A percentile compares a stretch with the other conserved stretches of the same genome.
Evolutionary conservation across 64 coral and sea anemone genomes (phyloP).

Genomic region (Montipora sp.): DNA sequence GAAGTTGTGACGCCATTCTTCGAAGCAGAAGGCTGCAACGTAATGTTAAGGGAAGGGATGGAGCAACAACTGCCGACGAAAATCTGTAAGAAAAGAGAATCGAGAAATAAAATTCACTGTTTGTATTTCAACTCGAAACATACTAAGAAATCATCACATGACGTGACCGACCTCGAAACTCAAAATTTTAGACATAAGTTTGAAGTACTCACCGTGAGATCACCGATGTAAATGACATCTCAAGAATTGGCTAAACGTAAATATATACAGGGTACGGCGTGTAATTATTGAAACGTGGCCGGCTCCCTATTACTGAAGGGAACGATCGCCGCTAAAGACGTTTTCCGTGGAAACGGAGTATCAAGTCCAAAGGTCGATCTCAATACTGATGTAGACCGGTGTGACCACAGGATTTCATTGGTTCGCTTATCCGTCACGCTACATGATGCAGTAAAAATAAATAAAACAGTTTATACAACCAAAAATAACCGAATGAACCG

Average conservation of each 20-base stretch:
- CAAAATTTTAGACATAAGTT: not conserved
- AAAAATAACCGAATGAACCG: no score
- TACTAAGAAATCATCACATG: not conserved
- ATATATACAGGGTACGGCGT: slow-evolving; percentile 55
- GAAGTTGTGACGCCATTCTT: slow-evolving; percentile 68
- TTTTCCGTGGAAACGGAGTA: not conserved
- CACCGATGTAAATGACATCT: slow-evolving; percentile 88
- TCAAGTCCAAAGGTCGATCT: slow-evolving; percentile 35
- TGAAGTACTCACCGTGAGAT: slow-evolving; percentile 73
- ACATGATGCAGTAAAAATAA: not conserved
- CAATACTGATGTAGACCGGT: not conserved
- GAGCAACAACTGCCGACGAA: slow-evolving; percentile 27
- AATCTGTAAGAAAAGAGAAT: not conserved
- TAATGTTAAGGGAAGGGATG: slow-evolving; percentile 21
- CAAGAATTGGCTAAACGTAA: slow-evolving; percentile 10
- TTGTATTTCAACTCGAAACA: not conserved
- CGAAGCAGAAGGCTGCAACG: slow-evolving; percentile 46
- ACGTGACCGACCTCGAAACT: slow-evolving; percentile 8
- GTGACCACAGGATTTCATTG: slow-evolving; percentile 15
- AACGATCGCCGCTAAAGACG: slow-evolving; percentile 21
- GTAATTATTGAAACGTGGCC: slow-evolving; percentile 27
- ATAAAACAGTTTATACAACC: not conserved
- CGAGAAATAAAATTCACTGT: not conserved
- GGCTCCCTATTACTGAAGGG: not conserved
- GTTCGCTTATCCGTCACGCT: not conserved